A percentile compares a stretch with the other conserved stretches of the same genome.
Conservation (phyloP, 2,888 invertebrate species). For the Yponomeuta evonymella region DNA sequence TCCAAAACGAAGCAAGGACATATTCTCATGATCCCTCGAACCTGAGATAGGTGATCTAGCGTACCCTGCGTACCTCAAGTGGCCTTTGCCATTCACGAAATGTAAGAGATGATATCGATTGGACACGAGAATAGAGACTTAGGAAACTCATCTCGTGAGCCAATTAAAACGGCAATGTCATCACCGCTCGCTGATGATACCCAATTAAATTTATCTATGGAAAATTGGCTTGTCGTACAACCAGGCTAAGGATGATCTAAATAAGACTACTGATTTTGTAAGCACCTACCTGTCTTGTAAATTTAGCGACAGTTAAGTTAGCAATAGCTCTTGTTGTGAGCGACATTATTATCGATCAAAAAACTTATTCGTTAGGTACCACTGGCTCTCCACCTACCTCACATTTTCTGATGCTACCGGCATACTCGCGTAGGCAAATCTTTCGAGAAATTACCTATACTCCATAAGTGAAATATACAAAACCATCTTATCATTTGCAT, state of each 20-base stretch:
- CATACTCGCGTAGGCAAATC: no score
- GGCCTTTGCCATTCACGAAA: neutral
- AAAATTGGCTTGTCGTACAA: neutral
- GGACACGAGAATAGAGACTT: neutral
- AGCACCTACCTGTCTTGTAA: no score
- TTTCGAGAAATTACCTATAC: no score
- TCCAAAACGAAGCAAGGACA: neutral
- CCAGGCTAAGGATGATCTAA: neutral
- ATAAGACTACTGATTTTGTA: neutral
- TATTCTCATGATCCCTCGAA: neutral
- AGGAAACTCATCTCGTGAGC: neutral
- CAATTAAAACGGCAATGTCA: neutral
- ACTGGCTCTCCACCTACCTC: no score
- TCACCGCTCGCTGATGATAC: slow-evolving; percentile 2
- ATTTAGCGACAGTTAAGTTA: no score
- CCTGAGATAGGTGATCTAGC: neutral
- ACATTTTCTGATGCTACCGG: no score
- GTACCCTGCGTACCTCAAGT: neutral
- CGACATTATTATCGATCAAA: no score
- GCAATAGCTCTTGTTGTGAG: no score
- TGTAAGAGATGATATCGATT: neutral
- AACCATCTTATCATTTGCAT: no score
- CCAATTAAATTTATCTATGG: neutral
- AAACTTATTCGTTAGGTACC: no score
- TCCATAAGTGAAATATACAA: no score